Evolutionary conservation across 2,797 vertebrate genomes (phyloP), one percentile per base, ranked within the genome.

Genomic region (Nannoperca obscura): DNA sequence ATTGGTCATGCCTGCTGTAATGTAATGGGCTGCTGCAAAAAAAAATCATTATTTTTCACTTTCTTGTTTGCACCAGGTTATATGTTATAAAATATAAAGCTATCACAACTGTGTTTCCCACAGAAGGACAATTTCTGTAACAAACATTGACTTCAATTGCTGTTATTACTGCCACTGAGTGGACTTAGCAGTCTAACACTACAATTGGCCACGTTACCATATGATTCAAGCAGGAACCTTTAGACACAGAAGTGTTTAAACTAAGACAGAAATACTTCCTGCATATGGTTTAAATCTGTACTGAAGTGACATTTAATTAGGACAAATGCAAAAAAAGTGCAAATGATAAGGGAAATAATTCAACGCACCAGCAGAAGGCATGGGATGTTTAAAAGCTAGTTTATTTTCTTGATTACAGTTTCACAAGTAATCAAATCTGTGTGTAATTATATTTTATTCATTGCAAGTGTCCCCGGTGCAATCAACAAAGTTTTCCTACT

Each of bases 1-100:
- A 71, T 84, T 83, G 67, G 81, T 81, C 82, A 88, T 85, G 85
- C 74, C 71, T 73, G 75, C 55, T 71, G 79, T 66, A 73, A 66
- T 50, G 64, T 68, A 89, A 86, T 80, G 46, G 55, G 78, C 69
- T 62, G 63, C 50, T 46, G 57, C 38, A 27, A 27, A 27, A 76
- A 64, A 76, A 73, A 76, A 58, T 47, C 57, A 71, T 81, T 78
- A 86, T 81, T 82, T 78, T 64, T 63, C 60, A 38, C 64, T 74
- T 79, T 74, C 62, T 78, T 74, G 60, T 75, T 81, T 78, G 67
- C 67, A 82, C 20, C 50, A 68, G 79, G 62, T 87, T 84, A 63
- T 61, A 34, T 22, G 22, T 32, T 44, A 27, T n/a, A 15, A 73
- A 57, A 49, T 50, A 9, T 34, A 68, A 60, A 62, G 19, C 49